A percentile compares a stretch with the other conserved stretches of the same genome.
These are phyloP conservation scores for Rhabdomys pumilio DNA, from an alignment of 2,797 vertebrate species.

Conservation along the genomic window DNA sequence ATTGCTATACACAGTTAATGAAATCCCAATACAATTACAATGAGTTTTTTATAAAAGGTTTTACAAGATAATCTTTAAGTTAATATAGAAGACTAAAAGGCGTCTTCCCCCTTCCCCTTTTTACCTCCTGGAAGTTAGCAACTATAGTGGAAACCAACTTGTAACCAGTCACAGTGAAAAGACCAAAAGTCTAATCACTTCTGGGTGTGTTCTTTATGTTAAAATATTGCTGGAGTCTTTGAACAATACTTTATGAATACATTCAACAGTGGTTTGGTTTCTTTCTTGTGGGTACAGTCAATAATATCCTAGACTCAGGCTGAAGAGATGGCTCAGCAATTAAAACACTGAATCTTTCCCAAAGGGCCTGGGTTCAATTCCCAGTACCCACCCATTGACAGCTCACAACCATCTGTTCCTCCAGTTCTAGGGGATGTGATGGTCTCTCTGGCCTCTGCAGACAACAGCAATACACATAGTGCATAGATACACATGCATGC, in stretches of 20 bases:
- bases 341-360: neutral
- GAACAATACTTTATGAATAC: constrained; percentile 47
- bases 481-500: neutral
- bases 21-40: constrained; percentile 67
- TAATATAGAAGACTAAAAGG: constrained; percentile 38
- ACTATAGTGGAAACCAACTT: constrained; percentile 55
- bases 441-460: neutral
- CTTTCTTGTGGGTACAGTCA: constrained; percentile 14
- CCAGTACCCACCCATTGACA: neutral
- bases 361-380: neutral
- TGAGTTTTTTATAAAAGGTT: constrained; percentile 5
- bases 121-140: constrained; percentile 55
- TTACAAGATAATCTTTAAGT: constrained; percentile 59
- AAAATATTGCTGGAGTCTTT: constrained; percentile 56
- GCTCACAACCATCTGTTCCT: neutral
- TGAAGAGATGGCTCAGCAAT: neutral
- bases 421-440: neutral
- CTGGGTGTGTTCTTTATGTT: constrained; percentile 32
- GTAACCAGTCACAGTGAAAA: constrained; percentile 33
- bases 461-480: neutral
- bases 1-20: constrained; percentile 46
- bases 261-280: constrained; percentile 53
- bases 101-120: constrained; percentile 27
- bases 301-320: constrained; percentile 44
- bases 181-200: constrained; percentile 25